Evolutionary conservation across 1,140 invertebrate species (phyloP), one percentile per base, ranked within the genome.

Genomic region (Periplaneta americana): DNA sequence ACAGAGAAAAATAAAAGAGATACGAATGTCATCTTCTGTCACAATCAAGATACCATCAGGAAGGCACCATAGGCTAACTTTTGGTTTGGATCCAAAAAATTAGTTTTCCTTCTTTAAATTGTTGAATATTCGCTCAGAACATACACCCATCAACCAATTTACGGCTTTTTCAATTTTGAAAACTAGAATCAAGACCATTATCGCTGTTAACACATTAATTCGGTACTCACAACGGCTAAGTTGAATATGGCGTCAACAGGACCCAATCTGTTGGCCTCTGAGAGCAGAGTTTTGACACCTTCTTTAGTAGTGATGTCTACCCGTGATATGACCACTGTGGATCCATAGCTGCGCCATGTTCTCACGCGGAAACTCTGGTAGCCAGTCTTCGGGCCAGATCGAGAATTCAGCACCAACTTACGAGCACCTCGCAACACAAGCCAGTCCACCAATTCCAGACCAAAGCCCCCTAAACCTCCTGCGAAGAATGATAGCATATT

Each of bases 361-460:
- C 92, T 91, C 80, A 88, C 84, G 83, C 87, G 86, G 22, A 84
- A 48, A n/a, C 88, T 84, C 86, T 93, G 92, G 83, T 92, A 93
- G 5, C 91, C 91, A 82, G 87, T 90, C 37, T 84, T 85, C 5
- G 92, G 86, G 17, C 92, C 91, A 66, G 89, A 89, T 80, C 93
- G 87, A 28, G 90, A 91, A 8, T 90, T 91, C 1, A 93, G 86
- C 8, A 93, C 85, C n/a, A 93, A 82, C 66, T 87, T 87, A 75
- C 85, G 87, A 37, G 89, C 91, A 15, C 92, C 91, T 80, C 96
- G 90, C 34, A 94, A 86, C 22, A 96, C 91, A 81, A 98, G 89
- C 96, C 97, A 98, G 85, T 97, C 93, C 6, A 93, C 92, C 75
- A 98, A 86, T 87, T 98, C 97, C n/a, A 99, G 89, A 39, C 97